Percentiles rank a stretch among this genome's conserved stretches.
These are phyloP conservation scores for Watsonalla binaria DNA, from an alignment of 2,888 invertebrate genomes.

Conservation along the genomic window DNA sequence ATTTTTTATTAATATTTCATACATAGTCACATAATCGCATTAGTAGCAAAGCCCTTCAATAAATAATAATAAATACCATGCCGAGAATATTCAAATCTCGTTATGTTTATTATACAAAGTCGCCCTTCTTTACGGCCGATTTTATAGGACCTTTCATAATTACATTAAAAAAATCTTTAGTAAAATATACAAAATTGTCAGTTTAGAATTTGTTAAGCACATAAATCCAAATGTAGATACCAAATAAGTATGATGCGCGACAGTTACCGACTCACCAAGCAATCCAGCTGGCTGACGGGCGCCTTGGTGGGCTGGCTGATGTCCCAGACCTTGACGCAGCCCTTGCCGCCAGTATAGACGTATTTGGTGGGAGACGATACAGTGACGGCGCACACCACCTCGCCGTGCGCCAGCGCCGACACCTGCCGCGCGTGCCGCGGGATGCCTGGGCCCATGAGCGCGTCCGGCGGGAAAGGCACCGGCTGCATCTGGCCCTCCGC, in stretches of 20 bases:
- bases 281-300: slow-evolving; percentile 94
- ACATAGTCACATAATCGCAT: too few species aligned
- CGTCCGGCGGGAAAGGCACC: slow-evolving; percentile 96
- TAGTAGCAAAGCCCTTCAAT: too few species aligned
- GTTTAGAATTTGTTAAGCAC: background rate
- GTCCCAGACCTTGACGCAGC: slow-evolving; percentile 98
- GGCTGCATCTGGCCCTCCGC: slow-evolving; percentile 94
- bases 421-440: slow-evolving; percentile 95
- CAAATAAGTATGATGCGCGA: slow-evolving; percentile 37
- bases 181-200: background rate
- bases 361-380: slow-evolving; percentile 95
- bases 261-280: slow-evolving; percentile 85
- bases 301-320: slow-evolving; percentile 93
- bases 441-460: slow-evolving; percentile 94
- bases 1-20: too few species aligned
- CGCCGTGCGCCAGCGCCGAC: slow-evolving; percentile 95
- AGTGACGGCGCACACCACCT: slow-evolving; percentile 98
- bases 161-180: too few species aligned
- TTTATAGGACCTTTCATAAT: too few species aligned
- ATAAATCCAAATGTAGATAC: slow-evolving; percentile 12
- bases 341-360: slow-evolving; percentile 97
- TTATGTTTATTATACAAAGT: too few species aligned
- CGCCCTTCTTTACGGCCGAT: too few species aligned
- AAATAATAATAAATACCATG: too few species aligned
- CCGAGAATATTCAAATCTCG: too few species aligned